Conservation (phyloP, 2,113 vertebrate genomes). For the Nerophis ophidion region DNA sequence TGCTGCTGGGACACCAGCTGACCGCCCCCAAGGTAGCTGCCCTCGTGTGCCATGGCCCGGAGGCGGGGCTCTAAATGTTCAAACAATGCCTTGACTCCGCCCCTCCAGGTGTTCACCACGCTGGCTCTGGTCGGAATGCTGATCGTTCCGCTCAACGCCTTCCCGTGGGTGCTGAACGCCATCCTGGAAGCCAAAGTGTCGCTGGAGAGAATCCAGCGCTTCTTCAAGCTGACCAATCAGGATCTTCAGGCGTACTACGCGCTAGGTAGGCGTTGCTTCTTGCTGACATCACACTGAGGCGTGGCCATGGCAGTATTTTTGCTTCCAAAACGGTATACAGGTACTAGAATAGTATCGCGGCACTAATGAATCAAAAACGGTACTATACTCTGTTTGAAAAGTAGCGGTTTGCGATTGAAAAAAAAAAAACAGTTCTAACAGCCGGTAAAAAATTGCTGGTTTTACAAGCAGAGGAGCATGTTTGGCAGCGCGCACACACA, state of each 20-base stretch:
- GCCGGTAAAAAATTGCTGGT: too few relatives aligned
- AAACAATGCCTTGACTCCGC: not conserved
- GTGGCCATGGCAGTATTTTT: not conserved
- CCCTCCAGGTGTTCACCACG: conserved; percentile 86
- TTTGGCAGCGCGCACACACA: too few relatives aligned
- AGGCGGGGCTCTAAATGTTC: not conserved
- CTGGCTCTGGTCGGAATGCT: conserved; percentile 90
- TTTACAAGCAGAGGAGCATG: too few relatives aligned
- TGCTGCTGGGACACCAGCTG: conserved; percentile 85
- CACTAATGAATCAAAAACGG: too few relatives aligned
- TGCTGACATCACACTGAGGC: not conserved
- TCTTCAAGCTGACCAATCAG: conserved; percentile 81
- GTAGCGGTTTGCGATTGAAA: too few relatives aligned
- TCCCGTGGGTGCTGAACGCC: conserved; percentile 92
- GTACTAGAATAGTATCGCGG: too few relatives aligned
- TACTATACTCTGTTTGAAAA: too few relatives aligned
- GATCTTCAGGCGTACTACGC: conserved; percentile 80
- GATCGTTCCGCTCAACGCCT: conserved; percentile 87
- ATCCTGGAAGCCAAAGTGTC: conserved; percentile 93
- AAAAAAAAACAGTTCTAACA: too few relatives aligned
- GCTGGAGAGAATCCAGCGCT: conserved; percentile 85
- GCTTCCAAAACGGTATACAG: too few relatives aligned
- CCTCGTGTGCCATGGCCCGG: too few relatives aligned
- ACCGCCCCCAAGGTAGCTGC: conserved; percentile 86
- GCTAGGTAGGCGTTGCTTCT: conserved; percentile 28